These are phyloP conservation scores for Clistopyga incitator DNA, from an alignment of 2,888 invertebrate species.

Conservation along the genomic window DNA sequence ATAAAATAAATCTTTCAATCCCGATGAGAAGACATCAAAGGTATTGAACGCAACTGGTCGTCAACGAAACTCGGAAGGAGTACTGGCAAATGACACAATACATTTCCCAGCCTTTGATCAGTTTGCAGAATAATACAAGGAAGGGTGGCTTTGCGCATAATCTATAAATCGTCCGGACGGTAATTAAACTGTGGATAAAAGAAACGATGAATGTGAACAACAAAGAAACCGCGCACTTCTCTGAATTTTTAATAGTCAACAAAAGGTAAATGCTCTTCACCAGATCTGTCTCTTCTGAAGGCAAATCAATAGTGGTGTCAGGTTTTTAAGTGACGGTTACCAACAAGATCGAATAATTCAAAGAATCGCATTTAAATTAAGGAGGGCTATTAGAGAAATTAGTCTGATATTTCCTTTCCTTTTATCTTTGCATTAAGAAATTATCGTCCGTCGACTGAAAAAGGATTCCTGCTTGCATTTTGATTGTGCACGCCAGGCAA, in stretches of 20 bases:
- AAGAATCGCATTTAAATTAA: background rate
- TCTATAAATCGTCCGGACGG: constrained; percentile 8
- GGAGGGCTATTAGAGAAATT: background rate
- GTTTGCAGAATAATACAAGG: background rate
- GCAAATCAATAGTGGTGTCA: background rate
- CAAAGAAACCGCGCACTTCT: background rate
- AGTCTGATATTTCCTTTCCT: background rate
- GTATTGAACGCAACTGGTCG: constrained; percentile 17
- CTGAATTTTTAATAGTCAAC: background rate
- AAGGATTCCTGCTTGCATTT: no score
- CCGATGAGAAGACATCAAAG: constrained; percentile 2
- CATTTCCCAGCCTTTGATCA: constrained; percentile 5
- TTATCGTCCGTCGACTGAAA: background rate
- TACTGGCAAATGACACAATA: constrained; percentile 2
- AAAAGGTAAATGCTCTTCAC: background rate
- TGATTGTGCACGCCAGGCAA: no score
- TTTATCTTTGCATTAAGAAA: background rate
- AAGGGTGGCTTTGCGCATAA: constrained; percentile 16
- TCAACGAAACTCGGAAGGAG: constrained; percentile 1
- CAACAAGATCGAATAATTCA: background rate
- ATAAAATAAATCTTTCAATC: background rate
- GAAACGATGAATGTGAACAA: constrained; percentile 1
- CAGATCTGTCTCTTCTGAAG: background rate
- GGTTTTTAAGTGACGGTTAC: background rate
- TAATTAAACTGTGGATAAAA: constrained; percentile 2